Evolutionary conservation across 2,113 vertebrate genomes (phyloP), one percentile per base, ranked within the genome.

Genomic region (Gopherus evgoodei): DNA sequence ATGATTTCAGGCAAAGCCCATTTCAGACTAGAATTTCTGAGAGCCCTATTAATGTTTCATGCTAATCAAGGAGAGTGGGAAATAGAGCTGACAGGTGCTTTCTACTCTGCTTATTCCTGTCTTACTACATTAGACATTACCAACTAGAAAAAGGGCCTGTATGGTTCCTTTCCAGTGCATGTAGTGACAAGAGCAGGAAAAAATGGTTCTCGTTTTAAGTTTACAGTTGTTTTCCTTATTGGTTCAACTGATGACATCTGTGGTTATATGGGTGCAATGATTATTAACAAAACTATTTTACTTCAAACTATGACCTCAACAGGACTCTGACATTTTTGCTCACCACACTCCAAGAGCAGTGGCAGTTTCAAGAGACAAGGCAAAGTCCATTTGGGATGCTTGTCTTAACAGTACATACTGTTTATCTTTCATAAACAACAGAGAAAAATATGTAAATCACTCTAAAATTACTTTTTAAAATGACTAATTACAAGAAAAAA

Each of bases 31-130:
- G 98, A 98, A 98, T 98, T 99, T 99, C 98, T 98, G 98, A 98
- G 97, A 99, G 98, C 98, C 97, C 98, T 99, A 99, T 99, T 99
- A 99, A 99, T 99, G 99, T 99, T 99, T 99, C 99, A 99, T 99
- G 99, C 98, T 99, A 99, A 99, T 99, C 99, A 99, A 99, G 98
- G 97, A 97, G 98, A 97, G 98, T 95, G 98, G 98, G 98, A 99
- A 99, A 98, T 98, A 98, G 98, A 99, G 98, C 98, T 99, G 99
- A 99, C 99, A 99, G 99, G 99, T 99, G 98, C 99, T 99, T 99
- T 99, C 99, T 99, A 99, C 98, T 99, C 99, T 99, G 99, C 99
- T 99, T 99, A 99, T 98, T 98, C 98, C 99, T 99, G 99, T 99
- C 99, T 99, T 98, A 97, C 98, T 99, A 98, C 98, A 99, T 99